A percentile compares a stretch with the other conserved stretches of the same genome.
These are phyloP conservation scores for Tetramorium alpestre DNA, from an alignment of 1,140 invertebrate genomes.

Conservation along the genomic window DNA sequence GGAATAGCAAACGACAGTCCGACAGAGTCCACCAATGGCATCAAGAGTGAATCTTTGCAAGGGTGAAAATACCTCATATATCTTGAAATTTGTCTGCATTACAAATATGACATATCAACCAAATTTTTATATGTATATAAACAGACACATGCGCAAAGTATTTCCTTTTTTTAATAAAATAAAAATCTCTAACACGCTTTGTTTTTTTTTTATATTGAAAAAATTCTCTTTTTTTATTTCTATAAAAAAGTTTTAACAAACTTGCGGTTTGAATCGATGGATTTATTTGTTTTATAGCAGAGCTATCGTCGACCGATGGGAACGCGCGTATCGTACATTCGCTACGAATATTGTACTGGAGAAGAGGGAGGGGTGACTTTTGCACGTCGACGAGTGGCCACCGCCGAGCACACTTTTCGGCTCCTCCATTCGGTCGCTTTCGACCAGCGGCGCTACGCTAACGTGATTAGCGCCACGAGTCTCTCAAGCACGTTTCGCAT, in stretches of 20 bases:
- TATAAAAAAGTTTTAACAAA: conserved; percentile 7
- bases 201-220: neutral
- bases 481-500: conserved; percentile 59
- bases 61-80: neutral
- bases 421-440: conserved; percentile 62
- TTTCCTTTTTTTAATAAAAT: neutral
- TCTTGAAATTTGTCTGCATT: neutral
- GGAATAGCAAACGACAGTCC: neutral
- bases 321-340: conserved; percentile 44
- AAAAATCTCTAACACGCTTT: neutral
- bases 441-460: conserved; percentile 63
- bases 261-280: neutral
- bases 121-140: neutral
- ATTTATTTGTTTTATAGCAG: neutral
- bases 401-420: conserved; percentile 70
- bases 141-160: neutral
- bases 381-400: conserved; percentile 68
- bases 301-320: conserved; percentile 27
- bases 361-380: conserved; percentile 45
- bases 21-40: neutral
- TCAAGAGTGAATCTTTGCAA: neutral
- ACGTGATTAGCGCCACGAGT: conserved; percentile 76
- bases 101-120: neutral
- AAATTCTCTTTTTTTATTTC: neutral
- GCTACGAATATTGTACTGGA: conserved; percentile 21